Evolutionary conservation across 1,140 invertebrate species (phyloP).

Genomic region (Nephotettix cincticeps): DNA sequence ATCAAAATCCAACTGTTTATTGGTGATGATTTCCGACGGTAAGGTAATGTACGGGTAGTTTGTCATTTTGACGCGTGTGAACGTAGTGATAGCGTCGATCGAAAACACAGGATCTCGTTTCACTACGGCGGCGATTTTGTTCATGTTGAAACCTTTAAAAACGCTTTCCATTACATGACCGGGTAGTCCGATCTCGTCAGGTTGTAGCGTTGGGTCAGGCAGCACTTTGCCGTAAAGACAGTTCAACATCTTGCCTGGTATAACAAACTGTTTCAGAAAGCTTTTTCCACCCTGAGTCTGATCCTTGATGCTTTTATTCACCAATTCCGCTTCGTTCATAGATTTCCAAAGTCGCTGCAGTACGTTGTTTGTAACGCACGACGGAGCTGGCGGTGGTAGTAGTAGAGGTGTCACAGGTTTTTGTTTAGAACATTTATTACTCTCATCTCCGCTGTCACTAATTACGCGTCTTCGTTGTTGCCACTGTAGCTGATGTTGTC

Average conservation of each 20-base stretch:
- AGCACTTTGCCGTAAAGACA: slow-evolving; percentile 12
- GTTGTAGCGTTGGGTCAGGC: background rate
- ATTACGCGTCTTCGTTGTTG: no score
- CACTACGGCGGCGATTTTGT: background rate
- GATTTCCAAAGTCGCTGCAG: background rate
- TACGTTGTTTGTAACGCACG: background rate
- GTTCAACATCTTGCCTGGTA: slow-evolving; percentile 8
- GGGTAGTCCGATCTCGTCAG: background rate
- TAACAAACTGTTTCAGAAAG: slow-evolving; percentile 7
- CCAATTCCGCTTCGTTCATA: background rate
- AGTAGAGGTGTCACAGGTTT: no score
- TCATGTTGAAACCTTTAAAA: background rate
- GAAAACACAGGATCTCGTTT: slow-evolving; percentile 14
- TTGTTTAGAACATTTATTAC: no score
- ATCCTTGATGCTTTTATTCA: slow-evolving; percentile 5
- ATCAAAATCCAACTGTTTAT: slow-evolving; percentile 13
- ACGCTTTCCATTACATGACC: background rate
- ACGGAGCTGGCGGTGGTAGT: background rate
- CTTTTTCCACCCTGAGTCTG: slow-evolving; percentile 14
- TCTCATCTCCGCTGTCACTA: no score
- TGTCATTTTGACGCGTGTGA: background rate
- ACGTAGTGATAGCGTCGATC: background rate
- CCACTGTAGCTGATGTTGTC: no score
- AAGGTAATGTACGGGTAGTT: background rate
- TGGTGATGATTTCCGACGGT: background rate